Conservation (phyloP, 2,888 invertebrate species). For the Melanophora roralis region DNA sequence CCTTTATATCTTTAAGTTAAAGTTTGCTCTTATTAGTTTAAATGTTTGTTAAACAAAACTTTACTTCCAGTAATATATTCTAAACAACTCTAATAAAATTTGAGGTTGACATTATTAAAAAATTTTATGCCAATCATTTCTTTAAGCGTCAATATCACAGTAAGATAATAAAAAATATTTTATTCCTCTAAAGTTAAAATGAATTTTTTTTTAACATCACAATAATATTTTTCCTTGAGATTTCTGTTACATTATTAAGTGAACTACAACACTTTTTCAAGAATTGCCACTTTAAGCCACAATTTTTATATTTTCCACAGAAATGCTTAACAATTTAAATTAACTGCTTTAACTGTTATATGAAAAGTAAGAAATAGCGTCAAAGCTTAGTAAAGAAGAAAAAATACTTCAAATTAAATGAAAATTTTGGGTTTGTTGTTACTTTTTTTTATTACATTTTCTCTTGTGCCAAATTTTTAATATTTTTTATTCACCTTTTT, state of each 20-base stretch:
- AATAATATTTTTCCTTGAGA: too few relatives aligned
- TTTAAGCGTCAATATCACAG: too few relatives aligned
- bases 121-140: too few relatives aligned
- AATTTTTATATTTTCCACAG: not conserved
- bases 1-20: too few relatives aligned
- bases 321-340: not conserved
- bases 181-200: too few relatives aligned
- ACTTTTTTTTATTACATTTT: not conserved
- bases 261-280: not conserved
- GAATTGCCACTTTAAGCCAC: not conserved
- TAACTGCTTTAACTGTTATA: not conserved
- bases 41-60: too few relatives aligned
- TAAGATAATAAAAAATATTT: too few relatives aligned
- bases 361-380: not conserved
- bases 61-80: too few relatives aligned
- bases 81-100: too few relatives aligned
- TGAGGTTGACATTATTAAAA: too few relatives aligned
- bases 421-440: conserved; percentile 9
- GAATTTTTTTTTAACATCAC: too few relatives aligned
- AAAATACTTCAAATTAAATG: conserved; percentile 11
- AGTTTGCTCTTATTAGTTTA: too few relatives aligned
- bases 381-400: not conserved
- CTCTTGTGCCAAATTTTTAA: not conserved
- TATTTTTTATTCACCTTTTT: not conserved
- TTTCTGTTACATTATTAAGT: not conserved